Percentiles rank a stretch among this genome's conserved stretches.
Evolutionary conservation across 2,888 invertebrate species (phyloP).

Genomic region (Diplolepis rosae): DNA sequence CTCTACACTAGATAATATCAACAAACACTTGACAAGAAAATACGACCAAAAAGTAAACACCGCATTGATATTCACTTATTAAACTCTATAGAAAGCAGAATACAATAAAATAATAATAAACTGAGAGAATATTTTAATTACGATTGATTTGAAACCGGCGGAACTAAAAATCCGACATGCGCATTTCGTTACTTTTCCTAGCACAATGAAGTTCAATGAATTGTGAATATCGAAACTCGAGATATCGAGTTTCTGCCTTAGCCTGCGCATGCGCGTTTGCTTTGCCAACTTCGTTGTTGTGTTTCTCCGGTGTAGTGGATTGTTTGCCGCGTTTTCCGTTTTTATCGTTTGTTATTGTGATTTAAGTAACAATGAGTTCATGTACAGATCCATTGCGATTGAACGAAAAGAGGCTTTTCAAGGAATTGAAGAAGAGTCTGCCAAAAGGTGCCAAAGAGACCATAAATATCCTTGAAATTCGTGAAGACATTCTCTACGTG

Average conservation of each 20-base stretch:
- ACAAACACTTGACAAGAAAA: too few relatives aligned
- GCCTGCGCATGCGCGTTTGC: conserved; percentile 7
- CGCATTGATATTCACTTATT: too few relatives aligned
- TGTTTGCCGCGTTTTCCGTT: conserved; percentile 39
- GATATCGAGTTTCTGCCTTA: background rate
- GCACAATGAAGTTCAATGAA: background rate
- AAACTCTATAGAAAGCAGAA: too few relatives aligned
- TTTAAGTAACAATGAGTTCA: conserved; percentile 76
- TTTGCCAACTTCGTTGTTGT: conserved; percentile 64
- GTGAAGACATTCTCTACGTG: conserved; percentile 81
- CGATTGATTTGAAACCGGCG: background rate
- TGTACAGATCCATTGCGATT: conserved; percentile 78
- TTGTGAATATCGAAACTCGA: background rate
- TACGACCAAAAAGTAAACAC: too few relatives aligned
- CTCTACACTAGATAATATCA: too few relatives aligned
- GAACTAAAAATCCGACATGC: background rate
- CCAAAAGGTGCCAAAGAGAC: conserved; percentile 77
- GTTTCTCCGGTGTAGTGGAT: conserved; percentile 30
- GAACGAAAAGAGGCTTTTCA: conserved; percentile 78
- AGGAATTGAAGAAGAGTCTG: conserved; percentile 76
- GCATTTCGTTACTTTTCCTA: background rate
- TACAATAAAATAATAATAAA: too few relatives aligned
- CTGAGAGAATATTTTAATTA: background rate
- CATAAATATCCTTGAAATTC: conserved; percentile 79
- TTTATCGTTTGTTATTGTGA: conserved; percentile 29